Conservation (phyloP, 2,797 vertebrate species). For the Melanotaenia boesemani region DNA sequence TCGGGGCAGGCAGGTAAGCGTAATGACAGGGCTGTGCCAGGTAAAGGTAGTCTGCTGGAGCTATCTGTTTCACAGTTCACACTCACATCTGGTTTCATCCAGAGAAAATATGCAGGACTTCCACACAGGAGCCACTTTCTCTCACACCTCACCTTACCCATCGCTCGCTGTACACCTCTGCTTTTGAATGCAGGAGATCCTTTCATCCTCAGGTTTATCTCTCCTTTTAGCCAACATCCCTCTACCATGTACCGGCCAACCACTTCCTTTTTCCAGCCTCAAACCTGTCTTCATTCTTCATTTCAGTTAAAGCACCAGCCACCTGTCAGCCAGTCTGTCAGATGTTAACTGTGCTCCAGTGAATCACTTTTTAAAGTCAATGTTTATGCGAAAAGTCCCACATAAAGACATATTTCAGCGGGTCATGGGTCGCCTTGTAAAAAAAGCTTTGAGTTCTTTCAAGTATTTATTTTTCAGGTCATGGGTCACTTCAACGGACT, state of each 20-base stretch:
- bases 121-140: slow-evolving; percentile 64
- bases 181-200: neutral
- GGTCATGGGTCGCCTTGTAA: slow-evolving; percentile 17
- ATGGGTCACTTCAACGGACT: slow-evolving; percentile 33
- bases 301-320: neutral
- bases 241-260: neutral
- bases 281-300: slow-evolving; percentile 2
- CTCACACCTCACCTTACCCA: slow-evolving; percentile 46
- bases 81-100: slow-evolving; percentile 79
- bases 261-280: neutral
- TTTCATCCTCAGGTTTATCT: neutral
- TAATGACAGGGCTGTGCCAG: slow-evolving; percentile 74
- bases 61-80: slow-evolving; percentile 50
- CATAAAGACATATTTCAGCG: neutral
- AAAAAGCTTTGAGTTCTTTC: slow-evolving; percentile 1
- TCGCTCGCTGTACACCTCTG: neutral
- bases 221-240: neutral
- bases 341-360: neutral
- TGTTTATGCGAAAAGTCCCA: neutral
- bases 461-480: slow-evolving; percentile 24
- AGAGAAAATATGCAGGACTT: slow-evolving; percentile 54
- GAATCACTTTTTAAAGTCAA: neutral
- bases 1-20: slow-evolving; percentile 22
- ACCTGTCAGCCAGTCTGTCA: neutral
- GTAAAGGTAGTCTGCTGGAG: slow-evolving; percentile 48